Evolutionary conservation across 2,113 vertebrate species (phyloP).

Genomic region (Podilymbus podiceps): DNA sequence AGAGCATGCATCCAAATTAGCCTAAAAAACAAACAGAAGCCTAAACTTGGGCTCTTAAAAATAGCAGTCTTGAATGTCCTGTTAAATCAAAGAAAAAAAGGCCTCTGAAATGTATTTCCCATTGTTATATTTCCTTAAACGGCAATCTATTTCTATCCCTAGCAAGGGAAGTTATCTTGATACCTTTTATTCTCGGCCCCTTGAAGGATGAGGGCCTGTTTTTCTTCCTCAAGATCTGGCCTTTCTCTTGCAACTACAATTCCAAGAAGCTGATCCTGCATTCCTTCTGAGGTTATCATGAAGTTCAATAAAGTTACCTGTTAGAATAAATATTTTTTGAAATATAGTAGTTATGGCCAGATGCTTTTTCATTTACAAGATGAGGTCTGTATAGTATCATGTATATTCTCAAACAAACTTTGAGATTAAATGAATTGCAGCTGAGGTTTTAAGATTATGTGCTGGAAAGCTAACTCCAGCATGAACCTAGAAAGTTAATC

Average conservation of each 20-base stretch:
- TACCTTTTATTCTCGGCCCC: slow-evolving; percentile 92
- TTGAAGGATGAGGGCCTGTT: slow-evolving; percentile 87
- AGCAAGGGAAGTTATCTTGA: neutral
- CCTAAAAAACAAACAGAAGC: neutral
- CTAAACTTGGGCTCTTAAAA: neutral
- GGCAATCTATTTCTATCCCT: neutral
- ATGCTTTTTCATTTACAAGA: neutral
- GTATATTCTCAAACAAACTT: neutral
- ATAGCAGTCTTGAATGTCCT: neutral
- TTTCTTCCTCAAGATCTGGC: slow-evolving; percentile 90
- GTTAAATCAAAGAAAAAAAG: neutral
- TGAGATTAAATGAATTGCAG: neutral
- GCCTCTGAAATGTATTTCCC: neutral
- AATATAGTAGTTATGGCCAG: neutral
- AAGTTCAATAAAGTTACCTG: slow-evolving; percentile 91
- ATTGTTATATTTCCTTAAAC: neutral
- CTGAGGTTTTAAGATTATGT: neutral
- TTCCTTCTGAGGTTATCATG: slow-evolving; percentile 90
- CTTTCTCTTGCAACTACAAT: slow-evolving; percentile 89
- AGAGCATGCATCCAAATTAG: neutral
- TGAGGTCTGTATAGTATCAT: neutral
- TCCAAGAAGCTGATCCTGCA: slow-evolving; percentile 91
- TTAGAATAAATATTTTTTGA: neutral
- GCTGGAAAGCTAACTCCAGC: neutral
- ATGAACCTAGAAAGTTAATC: neutral